Base-by-base conservation (phyloP, 2,888 invertebrate genomes). In the Diarsia brunnea region DNA sequence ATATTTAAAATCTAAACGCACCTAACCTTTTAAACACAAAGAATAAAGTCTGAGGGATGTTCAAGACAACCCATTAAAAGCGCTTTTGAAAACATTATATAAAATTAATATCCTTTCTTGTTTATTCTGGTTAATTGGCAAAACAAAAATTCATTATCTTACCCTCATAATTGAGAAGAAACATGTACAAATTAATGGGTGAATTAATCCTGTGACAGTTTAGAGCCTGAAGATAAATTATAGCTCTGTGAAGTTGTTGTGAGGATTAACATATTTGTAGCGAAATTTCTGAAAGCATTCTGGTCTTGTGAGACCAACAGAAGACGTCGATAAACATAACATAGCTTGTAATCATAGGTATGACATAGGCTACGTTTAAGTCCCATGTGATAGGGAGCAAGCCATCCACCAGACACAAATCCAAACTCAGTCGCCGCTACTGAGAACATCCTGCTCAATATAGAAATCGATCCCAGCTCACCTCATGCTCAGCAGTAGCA, bases 131-230 rank as follows among this genome's bases (percentile, higher is more conserved):
- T 70, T 75, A 86, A 86, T 84, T 88, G 74, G 69, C 79, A 66
- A 78, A 80, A 86, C 80, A 86, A 84, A 86, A 84, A 86, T 82
- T 86, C 21, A 84, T 87, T 86, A 84, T 78, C 69, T 78, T 73
- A 24, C 73, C 65, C 75, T 72, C 64, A 74, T 87, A 86, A 84
- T 82, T 86, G 79, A 76, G 68, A 66, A 77, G 58, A 64, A 73
- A 65, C 63, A 69, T 71, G 58, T 55, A 51, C 5, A 70, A 70
- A 64, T 70, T 73, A 60, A 84, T 78, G 53, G 63, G 68, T 69
- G 49, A 79, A 74, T 80, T 85, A 77, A 71, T 77, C 51, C n/a
- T 19, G 68, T 38, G 75, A 66, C 61, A 49, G 61, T 66, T 74
- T 65, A 31, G 43, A 55, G 8, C 31, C 64, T 49, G 5, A 47